These are phyloP conservation scores for Geopemphigus sp. DNA, from an alignment of 1,140 invertebrate genomes.

Conservation along the genomic window DNA sequence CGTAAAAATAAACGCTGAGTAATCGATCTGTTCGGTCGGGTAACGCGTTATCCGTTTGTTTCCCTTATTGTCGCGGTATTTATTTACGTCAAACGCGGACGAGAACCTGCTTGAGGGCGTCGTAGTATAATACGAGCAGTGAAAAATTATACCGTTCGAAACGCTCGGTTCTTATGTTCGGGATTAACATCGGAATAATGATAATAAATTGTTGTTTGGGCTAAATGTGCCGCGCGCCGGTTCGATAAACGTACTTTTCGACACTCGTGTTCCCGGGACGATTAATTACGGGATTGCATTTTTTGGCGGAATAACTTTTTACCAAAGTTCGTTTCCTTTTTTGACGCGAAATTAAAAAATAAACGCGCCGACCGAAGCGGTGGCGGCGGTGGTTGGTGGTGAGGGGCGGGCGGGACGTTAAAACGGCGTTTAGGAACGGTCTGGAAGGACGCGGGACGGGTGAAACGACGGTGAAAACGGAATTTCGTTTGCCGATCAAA, in stretches of 20 bases:
- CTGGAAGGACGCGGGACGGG: background rate
- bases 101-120: no score
- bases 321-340: background rate
- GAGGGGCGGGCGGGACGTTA: no score
- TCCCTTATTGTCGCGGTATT: no score
- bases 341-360: background rate
- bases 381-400: no score
- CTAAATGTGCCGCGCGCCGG: background rate
- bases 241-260: conserved; percentile 14
- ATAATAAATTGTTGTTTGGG: conserved; percentile 2
- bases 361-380: no score
- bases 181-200: background rate
- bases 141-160: background rate
- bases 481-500: background rate
- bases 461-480: conserved; percentile 7
- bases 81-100: no score
- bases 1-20: no score
- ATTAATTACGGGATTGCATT: conserved; percentile 25
- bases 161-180: background rate
- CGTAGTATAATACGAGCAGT: background rate
- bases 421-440: no score
- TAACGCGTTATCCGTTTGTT: no score
- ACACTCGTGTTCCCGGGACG: background rate
- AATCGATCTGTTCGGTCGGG: no score
- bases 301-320: conserved; percentile 2